Evolutionary conservation across 2,113 vertebrate species (phyloP).

Genomic region (Dicerorhinus sumatrensis): DNA sequence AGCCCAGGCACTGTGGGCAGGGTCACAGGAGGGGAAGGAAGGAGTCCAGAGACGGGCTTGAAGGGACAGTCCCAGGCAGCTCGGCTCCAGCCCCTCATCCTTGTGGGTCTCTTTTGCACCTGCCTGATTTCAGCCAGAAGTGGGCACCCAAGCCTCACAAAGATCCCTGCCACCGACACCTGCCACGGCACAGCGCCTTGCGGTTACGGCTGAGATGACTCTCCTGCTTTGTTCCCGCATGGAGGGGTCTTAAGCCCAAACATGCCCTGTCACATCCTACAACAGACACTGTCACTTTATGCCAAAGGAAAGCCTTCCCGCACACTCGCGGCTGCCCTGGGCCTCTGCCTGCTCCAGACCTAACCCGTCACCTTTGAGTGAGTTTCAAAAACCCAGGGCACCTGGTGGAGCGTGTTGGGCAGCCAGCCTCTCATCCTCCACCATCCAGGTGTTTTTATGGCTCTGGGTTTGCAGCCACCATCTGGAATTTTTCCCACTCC

Average conservation of each 20-base stretch:
- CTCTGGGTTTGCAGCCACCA: background rate
- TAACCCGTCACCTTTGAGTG: background rate
- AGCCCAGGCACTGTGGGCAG: background rate
- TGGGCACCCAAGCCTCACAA: background rate
- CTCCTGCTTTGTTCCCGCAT: rapidly evolving
- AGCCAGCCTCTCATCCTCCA: background rate
- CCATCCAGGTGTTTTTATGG: rapidly evolving
- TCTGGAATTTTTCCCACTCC: background rate
- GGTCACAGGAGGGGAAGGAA: background rate
- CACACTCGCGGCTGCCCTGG: background rate
- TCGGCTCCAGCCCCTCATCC: background rate
- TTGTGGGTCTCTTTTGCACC: background rate
- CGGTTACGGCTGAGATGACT: background rate
- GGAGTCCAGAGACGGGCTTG: background rate
- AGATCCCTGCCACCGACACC: background rate
- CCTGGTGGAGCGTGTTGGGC: rapidly evolving
- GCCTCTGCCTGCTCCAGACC: background rate
- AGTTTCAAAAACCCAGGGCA: background rate
- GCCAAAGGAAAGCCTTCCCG: background rate
- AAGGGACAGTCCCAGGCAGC: background rate
- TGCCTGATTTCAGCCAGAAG: background rate
- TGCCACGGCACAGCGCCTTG: rapidly evolving
- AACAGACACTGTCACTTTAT: rapidly evolving
- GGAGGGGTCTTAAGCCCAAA: background rate
- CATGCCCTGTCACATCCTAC: rapidly evolving